phyloP scores from a whole-genome alignment of 2,113 vertebrate species.

The Elaphurus davidianus region DNA sequence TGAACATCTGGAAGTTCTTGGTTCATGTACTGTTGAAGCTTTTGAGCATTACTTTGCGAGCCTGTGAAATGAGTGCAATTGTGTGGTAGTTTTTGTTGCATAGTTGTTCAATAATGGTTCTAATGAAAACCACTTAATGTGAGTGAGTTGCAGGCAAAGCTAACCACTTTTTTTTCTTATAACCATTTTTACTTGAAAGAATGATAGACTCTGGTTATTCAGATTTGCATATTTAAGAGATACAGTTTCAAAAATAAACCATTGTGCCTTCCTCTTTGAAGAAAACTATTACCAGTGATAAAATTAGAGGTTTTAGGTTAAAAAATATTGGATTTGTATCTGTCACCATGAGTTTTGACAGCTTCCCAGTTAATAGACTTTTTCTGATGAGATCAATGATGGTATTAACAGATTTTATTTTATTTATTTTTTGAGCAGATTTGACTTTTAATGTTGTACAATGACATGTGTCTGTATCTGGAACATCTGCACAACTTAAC shows the following conservation, averaged over 20 bases:
- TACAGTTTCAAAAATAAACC: background rate
- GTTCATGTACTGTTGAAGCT: background rate
- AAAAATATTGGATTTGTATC: background rate
- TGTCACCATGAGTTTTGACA: background rate
- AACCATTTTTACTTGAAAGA: background rate
- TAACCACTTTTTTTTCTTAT: background rate
- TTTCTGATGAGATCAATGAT: background rate
- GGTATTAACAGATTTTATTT: background rate
- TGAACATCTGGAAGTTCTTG: background rate
- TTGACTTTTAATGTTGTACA: background rate
- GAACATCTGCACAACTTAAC: background rate
- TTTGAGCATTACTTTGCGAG: background rate
- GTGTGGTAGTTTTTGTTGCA: background rate
- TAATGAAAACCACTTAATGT: background rate
- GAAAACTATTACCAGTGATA: background rate
- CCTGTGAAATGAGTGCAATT: background rate
- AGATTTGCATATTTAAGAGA: background rate
- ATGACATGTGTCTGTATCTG: background rate
- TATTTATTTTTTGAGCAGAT: background rate
- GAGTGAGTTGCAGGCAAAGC: background rate
- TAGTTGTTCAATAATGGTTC: background rate
- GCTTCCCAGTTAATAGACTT: background rate
- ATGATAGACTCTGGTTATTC: background rate
- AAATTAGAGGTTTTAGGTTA: background rate
- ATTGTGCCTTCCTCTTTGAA: background rate